Evolutionary conservation across 2,888 invertebrate species (phyloP).

Genomic region (Tinea trinotella): DNA sequence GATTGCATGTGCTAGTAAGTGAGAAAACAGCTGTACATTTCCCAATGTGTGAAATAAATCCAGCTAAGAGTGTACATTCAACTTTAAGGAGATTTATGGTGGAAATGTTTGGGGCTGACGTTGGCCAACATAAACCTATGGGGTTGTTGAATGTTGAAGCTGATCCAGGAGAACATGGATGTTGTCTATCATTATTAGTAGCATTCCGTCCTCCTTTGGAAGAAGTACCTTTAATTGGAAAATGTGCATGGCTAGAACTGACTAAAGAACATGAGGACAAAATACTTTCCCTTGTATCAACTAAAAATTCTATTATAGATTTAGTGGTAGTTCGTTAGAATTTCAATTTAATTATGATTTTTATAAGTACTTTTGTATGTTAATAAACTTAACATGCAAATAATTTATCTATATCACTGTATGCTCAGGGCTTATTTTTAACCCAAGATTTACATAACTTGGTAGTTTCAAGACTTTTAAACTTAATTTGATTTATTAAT

Average conservation of each 20-base stretch:
- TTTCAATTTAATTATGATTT: too few species aligned
- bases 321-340: constrained; percentile 86
- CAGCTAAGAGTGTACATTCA: constrained; percentile 87
- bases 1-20: constrained; percentile 87
- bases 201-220: constrained; percentile 89
- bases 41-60: constrained; percentile 91
- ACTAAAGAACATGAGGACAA: constrained; percentile 77
- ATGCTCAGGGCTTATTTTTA: too few species aligned
- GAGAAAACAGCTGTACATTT: constrained; percentile 88
- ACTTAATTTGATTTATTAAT: too few species aligned
- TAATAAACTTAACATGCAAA: too few species aligned
- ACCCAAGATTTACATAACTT: too few species aligned
- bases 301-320: constrained; percentile 84
- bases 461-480: too few species aligned
- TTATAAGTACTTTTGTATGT: constrained; percentile 18
- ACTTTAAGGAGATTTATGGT: constrained; percentile 92
- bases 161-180: constrained; percentile 76
- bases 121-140: constrained; percentile 87
- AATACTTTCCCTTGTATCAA: constrained; percentile 76
- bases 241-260: constrained; percentile 91
- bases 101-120: constrained; percentile 90
- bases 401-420: too few species aligned
- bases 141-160: constrained; percentile 86
- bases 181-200: constrained; percentile 86
- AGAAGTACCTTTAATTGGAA: constrained; percentile 88